A percentile compares a stretch with the other conserved stretches of the same genome.
phyloP scores from a whole-genome alignment of 2,888 invertebrate species.

The Tuberolachnus salignus region DNA sequence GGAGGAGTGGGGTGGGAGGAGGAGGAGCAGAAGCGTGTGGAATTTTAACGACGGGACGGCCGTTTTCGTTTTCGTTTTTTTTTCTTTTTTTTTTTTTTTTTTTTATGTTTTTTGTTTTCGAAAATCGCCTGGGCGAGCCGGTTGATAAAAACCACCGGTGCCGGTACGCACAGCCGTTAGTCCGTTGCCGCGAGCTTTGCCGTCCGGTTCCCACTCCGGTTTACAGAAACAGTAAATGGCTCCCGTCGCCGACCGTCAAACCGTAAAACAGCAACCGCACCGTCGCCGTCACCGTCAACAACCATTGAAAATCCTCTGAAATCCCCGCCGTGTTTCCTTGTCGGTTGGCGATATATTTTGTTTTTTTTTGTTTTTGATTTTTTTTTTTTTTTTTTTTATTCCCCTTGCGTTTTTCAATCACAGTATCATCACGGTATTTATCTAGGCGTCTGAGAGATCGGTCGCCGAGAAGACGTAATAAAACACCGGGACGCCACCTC shows the following conservation, averaged over 20 bases:
- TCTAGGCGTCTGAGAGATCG: no score
- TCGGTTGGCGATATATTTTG: not conserved
- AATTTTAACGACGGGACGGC: constrained; percentile 40
- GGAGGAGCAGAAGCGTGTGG: constrained; percentile 30
- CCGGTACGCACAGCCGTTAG: constrained; percentile 10
- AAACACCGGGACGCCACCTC: no score
- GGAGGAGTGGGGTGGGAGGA: no score
- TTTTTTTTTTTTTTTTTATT: no score
- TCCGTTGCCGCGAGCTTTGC: constrained; percentile 41
- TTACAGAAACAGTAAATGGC: constrained; percentile 8
- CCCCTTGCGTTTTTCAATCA: no score
- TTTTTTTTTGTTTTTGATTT: no score
- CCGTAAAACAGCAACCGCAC: not conserved
- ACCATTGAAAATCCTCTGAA: not conserved
- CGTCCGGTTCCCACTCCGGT: constrained; percentile 22
- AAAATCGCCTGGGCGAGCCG: constrained; percentile 47
- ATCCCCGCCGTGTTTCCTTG: not conserved
- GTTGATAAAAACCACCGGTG: constrained; percentile 30
- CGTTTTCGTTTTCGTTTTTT: not conserved
- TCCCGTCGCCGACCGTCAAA: not conserved
- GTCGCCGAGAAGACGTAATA: no score
- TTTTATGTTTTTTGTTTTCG: constrained; percentile 29
- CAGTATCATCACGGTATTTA: no score
- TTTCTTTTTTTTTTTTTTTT: not conserved
- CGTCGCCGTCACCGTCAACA: not conserved